These are phyloP conservation scores for Clepsis dumicolana DNA, from an alignment of 2,888 invertebrate species.

Conservation along the genomic window DNA sequence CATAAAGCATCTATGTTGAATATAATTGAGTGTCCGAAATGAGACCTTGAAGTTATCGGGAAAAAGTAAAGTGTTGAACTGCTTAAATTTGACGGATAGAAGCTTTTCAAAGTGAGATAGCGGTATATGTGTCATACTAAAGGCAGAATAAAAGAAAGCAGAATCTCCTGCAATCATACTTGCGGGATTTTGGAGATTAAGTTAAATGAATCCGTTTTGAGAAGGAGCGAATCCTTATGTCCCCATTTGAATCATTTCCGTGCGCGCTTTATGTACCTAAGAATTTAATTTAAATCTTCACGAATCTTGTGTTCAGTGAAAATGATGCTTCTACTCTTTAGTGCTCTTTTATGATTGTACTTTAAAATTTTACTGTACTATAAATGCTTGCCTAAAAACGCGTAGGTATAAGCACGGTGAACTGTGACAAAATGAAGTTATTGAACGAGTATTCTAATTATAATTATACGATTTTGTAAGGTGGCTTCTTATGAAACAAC, in stretches of 20 bases:
- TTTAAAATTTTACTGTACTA: no score
- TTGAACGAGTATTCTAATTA: no score
- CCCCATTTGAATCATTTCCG: slow-evolving; percentile 2
- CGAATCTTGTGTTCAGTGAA: neutral
- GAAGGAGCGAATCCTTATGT: slow-evolving; percentile 11
- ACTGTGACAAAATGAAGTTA: no score
- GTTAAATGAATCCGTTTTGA: slow-evolving; percentile 20
- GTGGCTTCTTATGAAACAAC: no score
- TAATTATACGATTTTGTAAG: no score
- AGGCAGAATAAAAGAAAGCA: slow-evolving; percentile 1
- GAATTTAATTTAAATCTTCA: slow-evolving; percentile 9
- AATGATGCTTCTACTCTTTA: neutral
- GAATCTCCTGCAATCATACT: slow-evolving; percentile 10
- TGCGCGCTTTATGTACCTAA: neutral
- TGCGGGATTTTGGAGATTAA: slow-evolving; percentile 6
- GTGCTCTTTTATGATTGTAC: no score
- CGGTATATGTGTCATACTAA: slow-evolving; percentile 10
- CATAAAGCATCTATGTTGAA: neutral
- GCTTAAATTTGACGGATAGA: neutral
- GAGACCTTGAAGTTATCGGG: neutral
- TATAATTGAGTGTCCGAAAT: neutral
- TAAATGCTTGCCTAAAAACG: no score
- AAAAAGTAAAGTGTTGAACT: neutral
- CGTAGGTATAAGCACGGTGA: no score
- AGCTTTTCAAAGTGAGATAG: neutral